Evolutionary conservation across 1,140 invertebrate genomes (phyloP).

Genomic region (Ostrea edulis): DNA sequence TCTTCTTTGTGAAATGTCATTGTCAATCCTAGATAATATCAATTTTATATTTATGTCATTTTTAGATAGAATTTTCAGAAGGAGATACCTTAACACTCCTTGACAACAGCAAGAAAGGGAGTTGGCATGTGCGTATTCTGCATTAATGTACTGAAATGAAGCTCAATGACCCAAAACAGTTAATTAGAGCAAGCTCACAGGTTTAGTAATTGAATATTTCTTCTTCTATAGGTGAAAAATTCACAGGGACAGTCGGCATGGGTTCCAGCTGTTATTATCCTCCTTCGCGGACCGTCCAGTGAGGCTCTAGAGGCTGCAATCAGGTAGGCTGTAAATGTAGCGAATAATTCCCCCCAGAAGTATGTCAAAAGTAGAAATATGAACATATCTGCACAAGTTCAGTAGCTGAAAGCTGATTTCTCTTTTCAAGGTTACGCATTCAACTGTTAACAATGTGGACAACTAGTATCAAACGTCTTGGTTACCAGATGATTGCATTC

Average conservation of each 20-base stretch:
- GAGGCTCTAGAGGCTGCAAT: constrained; percentile 73
- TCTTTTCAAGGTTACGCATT: constrained; percentile 68
- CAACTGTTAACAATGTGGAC: constrained; percentile 77
- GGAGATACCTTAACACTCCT: constrained; percentile 73
- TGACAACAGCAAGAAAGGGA: constrained; percentile 69
- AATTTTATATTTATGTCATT: constrained; percentile 17
- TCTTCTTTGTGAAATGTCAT: background rate
- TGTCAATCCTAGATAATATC: too few relatives aligned
- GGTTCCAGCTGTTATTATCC: constrained; percentile 73
- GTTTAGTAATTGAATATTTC: background rate
- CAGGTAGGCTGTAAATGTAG: constrained; percentile 62
- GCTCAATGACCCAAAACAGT: too few relatives aligned
- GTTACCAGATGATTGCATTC: constrained; percentile 76
- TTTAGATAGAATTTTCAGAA: constrained; percentile 73
- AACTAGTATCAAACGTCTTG: constrained; percentile 74
- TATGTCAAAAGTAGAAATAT: too few relatives aligned
- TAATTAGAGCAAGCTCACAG: background rate
- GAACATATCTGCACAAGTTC: too few relatives aligned
- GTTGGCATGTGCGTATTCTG: constrained; percentile 67
- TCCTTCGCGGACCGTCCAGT: constrained; percentile 72
- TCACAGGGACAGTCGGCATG: constrained; percentile 62
- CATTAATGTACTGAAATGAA: too few relatives aligned
- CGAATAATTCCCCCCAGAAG: too few relatives aligned
- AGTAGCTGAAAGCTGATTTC: background rate
- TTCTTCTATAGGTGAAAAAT: constrained; percentile 68